Conservation (phyloP, 2,113 vertebrate genomes). For the Bungarus multicinctus region DNA sequence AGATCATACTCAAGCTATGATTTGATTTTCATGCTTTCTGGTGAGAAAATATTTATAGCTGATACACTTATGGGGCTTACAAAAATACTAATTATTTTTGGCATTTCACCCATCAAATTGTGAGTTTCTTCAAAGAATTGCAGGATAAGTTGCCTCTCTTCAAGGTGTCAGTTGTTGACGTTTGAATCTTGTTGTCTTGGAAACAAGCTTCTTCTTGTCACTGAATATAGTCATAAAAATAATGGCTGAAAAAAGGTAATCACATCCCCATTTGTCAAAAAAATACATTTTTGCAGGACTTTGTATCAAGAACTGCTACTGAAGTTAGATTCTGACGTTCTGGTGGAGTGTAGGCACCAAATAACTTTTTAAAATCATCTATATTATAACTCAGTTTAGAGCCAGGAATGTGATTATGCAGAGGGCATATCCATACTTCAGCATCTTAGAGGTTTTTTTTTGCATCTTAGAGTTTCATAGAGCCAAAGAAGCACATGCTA, state of each 20-base stretch:
- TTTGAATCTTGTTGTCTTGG: conserved; percentile 78
- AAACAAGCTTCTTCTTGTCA: conserved; percentile 73
- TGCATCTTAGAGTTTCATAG: neutral
- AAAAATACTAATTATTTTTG: conserved; percentile 74
- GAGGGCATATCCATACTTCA: neutral
- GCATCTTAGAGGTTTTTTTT: too few species aligned
- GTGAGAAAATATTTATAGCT: conserved; percentile 64
- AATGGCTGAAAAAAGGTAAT: conserved; percentile 56
- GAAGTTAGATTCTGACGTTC: conserved; percentile 41
- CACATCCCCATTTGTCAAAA: conserved; percentile 53
- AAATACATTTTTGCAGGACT: conserved; percentile 52
- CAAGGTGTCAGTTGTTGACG: conserved; percentile 56
- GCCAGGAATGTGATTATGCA: neutral
- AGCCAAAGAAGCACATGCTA: neutral
- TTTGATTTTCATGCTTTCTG: conserved; percentile 66
- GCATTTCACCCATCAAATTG: conserved; percentile 74
- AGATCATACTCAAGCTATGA: conserved; percentile 64
- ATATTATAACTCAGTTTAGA: neutral
- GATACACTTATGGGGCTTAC: conserved; percentile 63
- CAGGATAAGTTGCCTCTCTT: conserved; percentile 72
- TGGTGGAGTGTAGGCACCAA: conserved; percentile 11
- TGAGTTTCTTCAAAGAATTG: conserved; percentile 70
- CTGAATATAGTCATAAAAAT: conserved; percentile 65
- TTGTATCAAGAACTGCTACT: conserved; percentile 41
- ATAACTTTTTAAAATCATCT: neutral